phyloP scores from a whole-genome alignment of 2,888 invertebrate genomes.

The Melipona beecheii region DNA sequence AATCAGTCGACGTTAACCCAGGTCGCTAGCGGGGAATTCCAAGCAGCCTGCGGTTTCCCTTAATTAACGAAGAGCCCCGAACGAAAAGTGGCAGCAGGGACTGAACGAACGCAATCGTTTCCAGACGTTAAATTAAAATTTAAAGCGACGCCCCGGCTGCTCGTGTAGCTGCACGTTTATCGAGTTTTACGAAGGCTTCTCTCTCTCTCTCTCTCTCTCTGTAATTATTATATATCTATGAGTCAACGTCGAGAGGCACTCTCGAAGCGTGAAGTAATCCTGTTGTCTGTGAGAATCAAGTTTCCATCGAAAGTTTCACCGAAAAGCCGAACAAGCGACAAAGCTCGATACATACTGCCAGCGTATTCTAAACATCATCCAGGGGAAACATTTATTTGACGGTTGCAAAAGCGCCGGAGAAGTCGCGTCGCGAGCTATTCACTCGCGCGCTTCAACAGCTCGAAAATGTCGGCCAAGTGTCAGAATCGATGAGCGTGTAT shows the following conservation, averaged over 20 bases:
- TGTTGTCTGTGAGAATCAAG: conserved; percentile 14
- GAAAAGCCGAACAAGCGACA: background rate
- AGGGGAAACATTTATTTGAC: conserved; percentile 27
- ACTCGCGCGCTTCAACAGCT: background rate
- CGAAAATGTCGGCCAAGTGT: conserved; percentile 17
- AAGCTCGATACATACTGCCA: background rate
- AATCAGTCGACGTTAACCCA: conserved; percentile 35
- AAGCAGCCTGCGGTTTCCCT: conserved; percentile 4
- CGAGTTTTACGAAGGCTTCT: background rate
- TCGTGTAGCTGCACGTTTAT: background rate
- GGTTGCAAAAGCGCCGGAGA: background rate
- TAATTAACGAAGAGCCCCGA: conserved; percentile 38
- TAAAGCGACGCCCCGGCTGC: background rate
- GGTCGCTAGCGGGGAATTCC: background rate
- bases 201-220: background rate
- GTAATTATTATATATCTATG: conserved; percentile 25
- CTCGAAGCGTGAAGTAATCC: background rate
- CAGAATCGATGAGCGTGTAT: conserved; percentile 2
- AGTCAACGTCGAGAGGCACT: background rate
- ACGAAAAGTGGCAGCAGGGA: background rate
- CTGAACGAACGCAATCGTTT: conserved; percentile 34
- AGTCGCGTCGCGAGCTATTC: conserved; percentile 6
- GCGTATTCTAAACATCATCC: conserved; percentile 17
- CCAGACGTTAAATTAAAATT: conserved; percentile 37
- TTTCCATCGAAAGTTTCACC: conserved; percentile 16